Base-by-base conservation (phyloP, 2,797 vertebrate species). In the Amblyraja radiata region DNA sequence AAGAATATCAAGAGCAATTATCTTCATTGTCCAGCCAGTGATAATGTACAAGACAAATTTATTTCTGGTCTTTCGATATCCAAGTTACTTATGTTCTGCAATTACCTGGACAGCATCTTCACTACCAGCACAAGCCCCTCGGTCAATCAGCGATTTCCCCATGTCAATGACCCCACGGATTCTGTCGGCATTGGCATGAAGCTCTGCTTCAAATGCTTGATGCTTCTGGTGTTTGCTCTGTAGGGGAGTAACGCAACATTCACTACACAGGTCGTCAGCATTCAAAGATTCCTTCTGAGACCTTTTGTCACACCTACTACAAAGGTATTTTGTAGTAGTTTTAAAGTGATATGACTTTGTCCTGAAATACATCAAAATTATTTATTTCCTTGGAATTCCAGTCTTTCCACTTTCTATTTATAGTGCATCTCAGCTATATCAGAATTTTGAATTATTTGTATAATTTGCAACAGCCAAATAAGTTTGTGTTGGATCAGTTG, bases 141-240 rank as follows among this genome's bases (percentile, higher is more conserved):
- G 98, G 93, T 99, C 98, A 71, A 99, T 99, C 93, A 99, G 97
- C 0, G 98, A 97, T 94, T 99, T 99, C 16, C 99, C 98, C 0
- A 98, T 99, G 80, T 99, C 98, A 0, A 99, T 99, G 94, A 99
- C 99, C 0, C 99, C 98, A 0, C 98, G 98, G 95, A 99, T 99
- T 4, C 99, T 96, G 95, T 99, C 99, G 0, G 99, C 98, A 0
- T 99, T 99, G 95, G 99, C 99, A 0, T 99, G 99, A 65, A 99
- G 97, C 95, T 99, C 99, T 0, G 99, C 99, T 94, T 99, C 99
- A 0, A 99, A 99, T 6, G 99, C 99, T 94, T 99, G 99, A 95
- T 99, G 99, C 93, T 99, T 99, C 97, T 99, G 99, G 95, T 99
- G 98, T 94, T 99, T 99, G 95, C 99, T 99, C 99, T 99, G 95